A percentile compares a stretch with the other conserved stretches of the same genome.
Conservation (phyloP, 2,888 invertebrate species). For the Parasteatoda lunata region DNA sequence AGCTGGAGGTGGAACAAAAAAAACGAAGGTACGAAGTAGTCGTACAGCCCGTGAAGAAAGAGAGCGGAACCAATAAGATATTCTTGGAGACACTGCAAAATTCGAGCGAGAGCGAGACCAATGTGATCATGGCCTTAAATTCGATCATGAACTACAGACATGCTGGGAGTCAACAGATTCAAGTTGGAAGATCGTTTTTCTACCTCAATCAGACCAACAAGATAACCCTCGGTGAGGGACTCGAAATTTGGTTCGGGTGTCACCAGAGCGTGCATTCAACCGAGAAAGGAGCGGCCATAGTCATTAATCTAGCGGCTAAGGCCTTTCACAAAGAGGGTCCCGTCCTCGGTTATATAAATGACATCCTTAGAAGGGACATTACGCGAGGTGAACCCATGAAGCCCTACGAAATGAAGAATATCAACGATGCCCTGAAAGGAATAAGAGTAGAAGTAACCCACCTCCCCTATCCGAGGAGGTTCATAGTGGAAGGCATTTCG, state of each 20-base stretch:
- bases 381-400: background rate
- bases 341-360: constrained; percentile 30
- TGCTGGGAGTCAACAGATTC: constrained; percentile 19
- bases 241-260: constrained; percentile 65
- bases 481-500: constrained; percentile 28
- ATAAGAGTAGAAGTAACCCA: constrained; percentile 46
- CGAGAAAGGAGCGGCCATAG: constrained; percentile 36
- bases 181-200: constrained; percentile 57
- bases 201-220: constrained; percentile 1
- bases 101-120: constrained; percentile 20
- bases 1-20: constrained; percentile 18
- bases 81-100: constrained; percentile 27
- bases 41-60: constrained; percentile 53
- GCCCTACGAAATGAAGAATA: constrained; percentile 9
- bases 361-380: constrained; percentile 35
- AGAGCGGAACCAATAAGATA: constrained; percentile 30
- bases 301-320: constrained; percentile 54
- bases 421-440: constrained; percentile 32
- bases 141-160: constrained; percentile 47
- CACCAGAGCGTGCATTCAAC: constrained; percentile 53
- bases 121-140: constrained; percentile 44
- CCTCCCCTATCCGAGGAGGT: constrained; percentile 46
- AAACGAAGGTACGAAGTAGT: constrained; percentile 33
- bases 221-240: constrained; percentile 37
- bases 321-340: constrained; percentile 55